These are phyloP conservation scores for Gadus chalcogrammus DNA, from an alignment of 2,113 vertebrate genomes.

Conservation along the genomic window DNA sequence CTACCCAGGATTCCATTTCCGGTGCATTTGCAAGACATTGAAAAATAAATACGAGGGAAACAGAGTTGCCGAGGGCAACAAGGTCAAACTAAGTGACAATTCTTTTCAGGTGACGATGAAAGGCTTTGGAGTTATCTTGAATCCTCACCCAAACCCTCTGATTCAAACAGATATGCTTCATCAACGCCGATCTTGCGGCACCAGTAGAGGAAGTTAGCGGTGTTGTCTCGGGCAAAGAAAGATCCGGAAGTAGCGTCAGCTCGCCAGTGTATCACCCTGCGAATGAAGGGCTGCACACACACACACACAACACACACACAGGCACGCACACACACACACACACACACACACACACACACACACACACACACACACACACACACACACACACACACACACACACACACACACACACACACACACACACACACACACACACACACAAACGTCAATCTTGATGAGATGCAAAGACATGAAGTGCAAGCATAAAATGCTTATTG, in stretches of 20 bases:
- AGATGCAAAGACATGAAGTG: too few species aligned
- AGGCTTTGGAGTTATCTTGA: background rate
- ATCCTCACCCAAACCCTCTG: constrained; percentile 96
- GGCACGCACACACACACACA: constrained; percentile 7
- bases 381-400: background rate
- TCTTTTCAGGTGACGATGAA: too few species aligned
- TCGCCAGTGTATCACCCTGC: constrained; percentile 87
- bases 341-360: constrained; percentile 14
- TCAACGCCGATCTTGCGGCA: constrained; percentile 93
- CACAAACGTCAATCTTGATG: too few species aligned
- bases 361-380: background rate
- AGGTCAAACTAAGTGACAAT: too few species aligned
- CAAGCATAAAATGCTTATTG: too few species aligned
- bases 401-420: constrained; percentile 18
- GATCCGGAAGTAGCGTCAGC: constrained; percentile 91
- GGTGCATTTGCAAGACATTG: too few species aligned
- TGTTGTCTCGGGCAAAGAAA: constrained; percentile 96
- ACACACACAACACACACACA: constrained; percentile 7
- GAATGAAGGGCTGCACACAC: constrained; percentile 51
- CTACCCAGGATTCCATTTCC: too few species aligned
- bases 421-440: constrained; percentile 3
- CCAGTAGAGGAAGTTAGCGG: constrained; percentile 97
- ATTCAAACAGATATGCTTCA: constrained; percentile 94
- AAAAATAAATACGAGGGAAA: too few species aligned
- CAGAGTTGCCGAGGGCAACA: too few species aligned